phyloP scores from a whole-genome alignment of 2,888 invertebrate species.

The Acanthosoma haemorrhoidale region DNA sequence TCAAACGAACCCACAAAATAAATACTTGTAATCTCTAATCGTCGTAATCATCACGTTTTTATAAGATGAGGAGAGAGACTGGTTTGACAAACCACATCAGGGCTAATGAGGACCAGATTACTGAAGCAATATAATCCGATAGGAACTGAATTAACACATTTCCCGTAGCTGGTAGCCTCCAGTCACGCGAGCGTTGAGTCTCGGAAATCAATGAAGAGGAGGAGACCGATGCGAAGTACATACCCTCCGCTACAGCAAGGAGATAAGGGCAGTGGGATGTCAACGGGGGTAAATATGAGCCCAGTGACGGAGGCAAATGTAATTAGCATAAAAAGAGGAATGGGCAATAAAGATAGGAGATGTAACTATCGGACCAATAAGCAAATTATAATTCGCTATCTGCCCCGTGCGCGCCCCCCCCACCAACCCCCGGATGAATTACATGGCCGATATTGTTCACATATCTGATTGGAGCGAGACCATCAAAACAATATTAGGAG shows the following conservation, averaged over 20 bases:
- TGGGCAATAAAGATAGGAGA: background rate
- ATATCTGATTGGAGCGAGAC: constrained; percentile 10
- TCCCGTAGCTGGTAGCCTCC: background rate
- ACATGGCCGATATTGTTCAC: background rate
- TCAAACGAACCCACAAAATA: too few relatives aligned
- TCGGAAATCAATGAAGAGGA: background rate
- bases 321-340: constrained; percentile 5
- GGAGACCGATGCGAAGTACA: too few relatives aligned
- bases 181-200: background rate
- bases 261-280: too few relatives aligned
- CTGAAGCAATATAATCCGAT: background rate
- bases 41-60: too few relatives aligned
- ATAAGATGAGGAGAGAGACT: too few relatives aligned
- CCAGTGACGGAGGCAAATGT: too few relatives aligned
- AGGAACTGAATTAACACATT: background rate
- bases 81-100: background rate
- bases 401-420: background rate
- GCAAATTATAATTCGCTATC: constrained; percentile 10
- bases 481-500: background rate
- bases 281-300: too few relatives aligned
- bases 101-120: background rate
- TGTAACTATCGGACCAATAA: background rate
- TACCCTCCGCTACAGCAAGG: too few relatives aligned
- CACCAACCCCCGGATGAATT: background rate
- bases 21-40: too few relatives aligned